phyloP scores from a whole-genome alignment of 2,888 invertebrate genomes.

The Melinopterus prodromus region DNA sequence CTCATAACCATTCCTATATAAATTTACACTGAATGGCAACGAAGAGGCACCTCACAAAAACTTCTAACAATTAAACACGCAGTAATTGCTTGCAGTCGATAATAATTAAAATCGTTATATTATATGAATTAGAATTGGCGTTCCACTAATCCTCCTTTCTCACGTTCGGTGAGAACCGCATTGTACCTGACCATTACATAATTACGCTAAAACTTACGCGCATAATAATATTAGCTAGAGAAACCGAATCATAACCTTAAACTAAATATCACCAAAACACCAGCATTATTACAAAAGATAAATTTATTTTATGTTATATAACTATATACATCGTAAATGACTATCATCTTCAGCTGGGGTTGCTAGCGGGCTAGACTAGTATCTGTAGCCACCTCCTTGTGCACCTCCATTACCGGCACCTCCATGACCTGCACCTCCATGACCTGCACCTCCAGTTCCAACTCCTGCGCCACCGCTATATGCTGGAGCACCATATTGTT shows the following conservation, averaged over 20 bases:
- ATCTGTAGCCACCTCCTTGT: constrained; percentile 34
- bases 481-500: constrained; percentile 29
- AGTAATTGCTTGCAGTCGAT: not conserved
- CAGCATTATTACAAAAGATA: constrained; percentile 29
- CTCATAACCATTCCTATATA: not conserved
- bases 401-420: constrained; percentile 40
- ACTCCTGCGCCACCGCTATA: constrained; percentile 30
- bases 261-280: not conserved
- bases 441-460: constrained; percentile 29
- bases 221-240: not conserved
- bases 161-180: not conserved
- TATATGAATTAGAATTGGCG: not conserved
- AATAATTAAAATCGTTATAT: not conserved
- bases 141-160: not conserved
- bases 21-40: not conserved
- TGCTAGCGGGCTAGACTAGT: constrained; percentile 32
- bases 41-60: not conserved
- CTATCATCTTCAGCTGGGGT: constrained; percentile 26
- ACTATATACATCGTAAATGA: constrained; percentile 32
- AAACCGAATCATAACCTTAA: not conserved
- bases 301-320: constrained; percentile 35
- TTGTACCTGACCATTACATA: not conserved
- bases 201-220: not conserved
- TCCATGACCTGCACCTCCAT: constrained; percentile 44
- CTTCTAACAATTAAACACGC: not conserved